Evolutionary conservation across 1,140 invertebrate species (phyloP), one percentile per base, ranked within the genome.

Genomic region (Pogonomyrmex californicus): DNA sequence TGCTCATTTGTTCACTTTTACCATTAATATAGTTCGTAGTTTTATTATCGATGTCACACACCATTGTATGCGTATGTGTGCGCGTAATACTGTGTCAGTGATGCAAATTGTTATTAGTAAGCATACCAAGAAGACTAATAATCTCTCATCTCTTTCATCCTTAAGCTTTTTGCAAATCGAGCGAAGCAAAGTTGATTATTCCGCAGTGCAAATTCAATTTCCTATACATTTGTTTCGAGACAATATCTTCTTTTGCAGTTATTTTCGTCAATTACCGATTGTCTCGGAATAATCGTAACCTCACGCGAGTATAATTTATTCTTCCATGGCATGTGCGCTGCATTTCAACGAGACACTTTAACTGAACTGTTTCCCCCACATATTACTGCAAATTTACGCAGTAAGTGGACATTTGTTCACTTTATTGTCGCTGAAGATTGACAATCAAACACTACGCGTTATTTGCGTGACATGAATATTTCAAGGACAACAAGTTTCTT

Each of bases 121-220:
- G 86, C 89, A 86, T 92, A 90, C 90, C 88, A 91, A 91, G 90
- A 91, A 91, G 90, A 87, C 87, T 87, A 90, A 30, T 60, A 47
- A 63, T 85, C 41, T 2, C 0, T 68, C 81, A n/a, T 87, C 41
- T 62, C 30, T 76, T 47, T 66, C 47, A n/a, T 71, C 9, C 47
- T 14, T 10, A n/a, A 36, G 30, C 12, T 83, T 73, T 83, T 73
- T 60, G 12, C n/a, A 62, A 73, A 82, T 82, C 23, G 30, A 70
- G 23, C 47, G 38, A 70, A n/a, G 4, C 49, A 23, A 60, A 82
- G 36, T 54, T 82, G 70, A 73, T 58, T 58, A 54, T 54, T 70
- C 47, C 38, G 17, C 23, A 23, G 47, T 38, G 60, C 49, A 38
- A 68, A n/a, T 82, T n/a, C n/a, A 71, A 82, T 82, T 58, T 58